phyloP scores from a whole-genome alignment of 2,113 vertebrate species.

The Procapra przewalskii region DNA sequence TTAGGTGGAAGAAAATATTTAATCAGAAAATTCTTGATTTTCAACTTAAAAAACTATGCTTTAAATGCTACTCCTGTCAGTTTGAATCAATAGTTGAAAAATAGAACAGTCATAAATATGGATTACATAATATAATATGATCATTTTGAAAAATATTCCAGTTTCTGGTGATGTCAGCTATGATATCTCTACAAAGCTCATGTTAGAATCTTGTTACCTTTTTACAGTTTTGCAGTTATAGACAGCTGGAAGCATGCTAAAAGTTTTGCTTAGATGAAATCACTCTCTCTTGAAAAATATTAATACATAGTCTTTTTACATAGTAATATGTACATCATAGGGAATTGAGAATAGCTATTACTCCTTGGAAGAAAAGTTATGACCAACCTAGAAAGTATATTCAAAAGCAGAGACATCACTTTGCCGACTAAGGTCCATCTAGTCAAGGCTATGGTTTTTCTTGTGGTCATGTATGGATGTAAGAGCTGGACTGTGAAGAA shows the following conservation, averaged over 20 bases:
- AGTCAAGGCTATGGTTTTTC: too few relatives aligned
- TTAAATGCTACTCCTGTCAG: background rate
- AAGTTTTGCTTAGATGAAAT: background rate
- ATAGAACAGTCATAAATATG: background rate
- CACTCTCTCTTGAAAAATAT: background rate
- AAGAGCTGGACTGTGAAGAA: too few relatives aligned
- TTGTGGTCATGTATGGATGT: too few relatives aligned
- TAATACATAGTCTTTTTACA: background rate
- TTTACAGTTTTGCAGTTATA: background rate
- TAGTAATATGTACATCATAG: background rate
- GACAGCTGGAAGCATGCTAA: background rate
- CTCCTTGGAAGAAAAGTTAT: too few relatives aligned
- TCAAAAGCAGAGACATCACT: too few relatives aligned
- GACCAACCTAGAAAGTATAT: too few relatives aligned
- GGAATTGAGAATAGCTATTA: background rate
- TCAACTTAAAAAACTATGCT: background rate
- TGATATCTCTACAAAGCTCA: background rate
- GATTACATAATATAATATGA: background rate
- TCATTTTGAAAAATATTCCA: background rate
- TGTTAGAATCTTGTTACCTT: background rate
- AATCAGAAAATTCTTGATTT: background rate
- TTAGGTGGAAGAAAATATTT: background rate
- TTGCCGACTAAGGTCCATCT: too few relatives aligned
- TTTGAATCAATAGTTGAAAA: background rate
- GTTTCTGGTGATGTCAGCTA: background rate